A percentile compares a stretch with the other conserved stretches of the same genome.
phyloP scores from a whole-genome alignment of 2,888 invertebrate species.

The Beris morrisii region DNA sequence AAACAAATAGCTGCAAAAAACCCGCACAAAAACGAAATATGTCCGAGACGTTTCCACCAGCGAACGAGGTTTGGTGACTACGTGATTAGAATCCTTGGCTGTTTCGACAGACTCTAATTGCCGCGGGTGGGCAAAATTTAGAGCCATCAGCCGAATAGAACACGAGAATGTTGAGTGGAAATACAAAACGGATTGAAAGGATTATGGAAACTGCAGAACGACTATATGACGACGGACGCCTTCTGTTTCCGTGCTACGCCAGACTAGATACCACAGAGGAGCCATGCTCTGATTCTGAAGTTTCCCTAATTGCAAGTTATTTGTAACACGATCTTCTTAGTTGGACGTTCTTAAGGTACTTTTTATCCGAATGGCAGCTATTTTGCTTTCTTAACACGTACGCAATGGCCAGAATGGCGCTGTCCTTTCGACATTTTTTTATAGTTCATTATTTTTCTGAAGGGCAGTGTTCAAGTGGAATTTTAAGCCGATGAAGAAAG shows the following conservation, averaged over 20 bases:
- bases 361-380: background rate
- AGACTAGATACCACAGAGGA: background rate
- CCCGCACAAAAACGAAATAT: too few species aligned
- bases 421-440: background rate
- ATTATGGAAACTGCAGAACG: too few species aligned
- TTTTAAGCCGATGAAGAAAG: too few species aligned
- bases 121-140: background rate
- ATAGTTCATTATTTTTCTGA: too few species aligned
- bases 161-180: too few species aligned
- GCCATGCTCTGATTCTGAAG: slow-evolving; percentile 6
- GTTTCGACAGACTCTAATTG: slow-evolving; percentile 11
- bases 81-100: slow-evolving; percentile 13
- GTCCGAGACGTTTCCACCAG: too few species aligned
- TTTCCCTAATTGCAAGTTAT: slow-evolving; percentile 24
- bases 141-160: too few species aligned
- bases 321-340: slow-evolving; percentile 18
- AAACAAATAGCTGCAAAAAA: too few species aligned
- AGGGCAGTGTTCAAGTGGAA: too few species aligned
- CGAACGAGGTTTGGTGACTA: background rate
- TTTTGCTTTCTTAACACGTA: slow-evolving; percentile 8
- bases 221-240: too few species aligned
- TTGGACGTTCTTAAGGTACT: slow-evolving; percentile 15
- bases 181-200: too few species aligned
- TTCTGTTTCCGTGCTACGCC: too few species aligned
- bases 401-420: background rate